These are phyloP conservation scores for Hippocampus kuda DNA, from an alignment of 2,797 vertebrate species.

Conservation along the genomic window DNA sequence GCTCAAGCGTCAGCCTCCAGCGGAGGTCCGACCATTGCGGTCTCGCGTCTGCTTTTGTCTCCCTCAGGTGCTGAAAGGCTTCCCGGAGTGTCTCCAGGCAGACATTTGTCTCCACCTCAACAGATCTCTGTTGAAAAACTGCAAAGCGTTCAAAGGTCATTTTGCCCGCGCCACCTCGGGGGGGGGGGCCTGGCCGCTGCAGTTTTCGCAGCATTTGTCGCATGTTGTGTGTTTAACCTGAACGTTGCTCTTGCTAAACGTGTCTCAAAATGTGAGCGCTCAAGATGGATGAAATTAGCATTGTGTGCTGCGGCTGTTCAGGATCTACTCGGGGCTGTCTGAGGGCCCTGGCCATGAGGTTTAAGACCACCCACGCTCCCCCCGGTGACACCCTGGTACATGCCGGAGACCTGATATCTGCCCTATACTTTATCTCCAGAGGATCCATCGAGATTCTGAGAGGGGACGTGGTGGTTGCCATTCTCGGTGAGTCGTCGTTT, in stretches of 20 bases:
- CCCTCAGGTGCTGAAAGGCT: conserved; percentile 80
- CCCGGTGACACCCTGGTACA: conserved; percentile 86
- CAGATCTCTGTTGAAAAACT: conserved; percentile 79
- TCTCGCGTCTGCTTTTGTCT: not conserved
- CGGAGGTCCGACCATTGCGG: no score
- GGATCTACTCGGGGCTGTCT: conserved; percentile 82
- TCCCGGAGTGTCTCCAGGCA: conserved; percentile 84
- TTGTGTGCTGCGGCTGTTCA: not conserved
- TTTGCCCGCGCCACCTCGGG: no score
- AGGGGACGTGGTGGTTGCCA: conserved; percentile 80
- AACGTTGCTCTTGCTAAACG: not conserved
- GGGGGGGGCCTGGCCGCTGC: no score
- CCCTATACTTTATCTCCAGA: conserved; percentile 85
- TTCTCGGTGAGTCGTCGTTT: conserved; percentile 65
- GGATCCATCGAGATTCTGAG: conserved; percentile 87
- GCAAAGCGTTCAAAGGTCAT: conserved; percentile 75
- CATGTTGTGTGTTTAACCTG: no score
- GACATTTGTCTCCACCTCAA: conserved; percentile 89
- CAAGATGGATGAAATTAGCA: not conserved
- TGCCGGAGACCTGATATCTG: conserved; percentile 80
- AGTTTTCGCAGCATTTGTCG: no score
- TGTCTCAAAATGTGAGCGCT: not conserved
- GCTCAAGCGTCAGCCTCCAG: not conserved
- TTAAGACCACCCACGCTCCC: conserved; percentile 82
- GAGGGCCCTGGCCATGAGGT: conserved; percentile 83